Evolutionary conservation across 1,140 invertebrate genomes (phyloP).

Genomic region (Drosophila nigromelanica): DNA sequence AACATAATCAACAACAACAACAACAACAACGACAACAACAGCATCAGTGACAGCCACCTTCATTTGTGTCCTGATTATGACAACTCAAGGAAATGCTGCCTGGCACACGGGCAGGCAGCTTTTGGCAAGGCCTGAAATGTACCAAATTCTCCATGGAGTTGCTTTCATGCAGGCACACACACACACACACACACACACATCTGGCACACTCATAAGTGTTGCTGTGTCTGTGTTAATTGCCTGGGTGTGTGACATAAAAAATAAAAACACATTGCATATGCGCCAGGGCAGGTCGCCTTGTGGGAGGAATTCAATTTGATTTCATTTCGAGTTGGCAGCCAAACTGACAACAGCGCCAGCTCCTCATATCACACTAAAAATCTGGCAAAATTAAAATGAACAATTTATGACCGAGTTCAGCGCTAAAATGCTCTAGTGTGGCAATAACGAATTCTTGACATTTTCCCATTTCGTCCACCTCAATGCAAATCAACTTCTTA

Average conservation of each 20-base stretch:
- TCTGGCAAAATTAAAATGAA: constrained; percentile 65
- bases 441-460: neutral
- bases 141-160: constrained; percentile 60
- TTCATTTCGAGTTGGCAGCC: constrained; percentile 66
- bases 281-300: constrained; percentile 18
- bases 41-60: constrained; percentile 60
- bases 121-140: constrained; percentile 42
- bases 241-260: constrained; percentile 50
- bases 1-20: neutral
- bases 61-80: constrained; percentile 75
- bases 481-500: neutral
- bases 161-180: constrained; percentile 42
- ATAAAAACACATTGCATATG: constrained; percentile 52
- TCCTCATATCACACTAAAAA: constrained; percentile 34
- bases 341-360: constrained; percentile 12
- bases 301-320: constrained; percentile 61
- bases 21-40: constrained; percentile 15
- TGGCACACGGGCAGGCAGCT: constrained; percentile 34
- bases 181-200: constrained; percentile 3
- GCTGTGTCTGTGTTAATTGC: constrained; percentile 68
- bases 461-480: no score
- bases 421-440: constrained; percentile 16
- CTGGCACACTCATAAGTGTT: neutral
- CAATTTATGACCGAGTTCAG: constrained; percentile 2
- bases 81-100: constrained; percentile 74